phyloP scores from a whole-genome alignment of 2,888 invertebrate species.

The Lasioglossum morio region DNA sequence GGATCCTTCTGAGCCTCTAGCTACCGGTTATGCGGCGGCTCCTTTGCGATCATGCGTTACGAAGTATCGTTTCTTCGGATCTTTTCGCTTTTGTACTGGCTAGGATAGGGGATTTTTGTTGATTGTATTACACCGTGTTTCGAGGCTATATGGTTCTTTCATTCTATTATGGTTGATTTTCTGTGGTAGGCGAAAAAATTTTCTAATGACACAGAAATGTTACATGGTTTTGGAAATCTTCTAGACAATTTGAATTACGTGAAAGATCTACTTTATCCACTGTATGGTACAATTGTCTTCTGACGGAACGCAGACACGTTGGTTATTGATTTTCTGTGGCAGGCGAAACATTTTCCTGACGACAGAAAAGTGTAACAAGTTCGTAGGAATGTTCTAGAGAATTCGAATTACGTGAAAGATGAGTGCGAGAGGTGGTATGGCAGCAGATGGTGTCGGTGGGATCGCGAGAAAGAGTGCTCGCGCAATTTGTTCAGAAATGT shows the following conservation, averaged over 20 bases:
- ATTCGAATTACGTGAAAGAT: background rate
- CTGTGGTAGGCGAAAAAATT: background rate
- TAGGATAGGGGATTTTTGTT: background rate
- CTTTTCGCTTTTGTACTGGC: background rate
- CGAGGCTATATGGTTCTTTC: background rate
- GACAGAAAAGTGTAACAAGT: background rate
- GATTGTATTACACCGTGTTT: slow-evolving; percentile 4
- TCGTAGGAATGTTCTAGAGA: background rate
- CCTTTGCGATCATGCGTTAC: background rate
- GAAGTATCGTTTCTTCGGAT: background rate
- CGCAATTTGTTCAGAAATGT: slow-evolving; percentile 41
- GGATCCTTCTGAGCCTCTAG: background rate
- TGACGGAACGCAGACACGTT: too few species aligned
- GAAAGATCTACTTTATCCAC: background rate
- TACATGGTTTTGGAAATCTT: background rate
- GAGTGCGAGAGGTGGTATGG: background rate
- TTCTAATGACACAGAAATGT: background rate
- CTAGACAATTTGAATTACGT: background rate
- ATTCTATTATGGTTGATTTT: background rate
- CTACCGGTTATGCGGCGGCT: slow-evolving; percentile 9
- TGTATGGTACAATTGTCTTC: too few species aligned
- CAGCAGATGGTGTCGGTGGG: slow-evolving; percentile 7
- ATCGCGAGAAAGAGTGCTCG: slow-evolving; percentile 14
- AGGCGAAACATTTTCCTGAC: too few species aligned
- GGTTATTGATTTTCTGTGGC: too few species aligned